Conservation (phyloP, 2,888 invertebrate species). For the Microctonus brassicae region DNA sequence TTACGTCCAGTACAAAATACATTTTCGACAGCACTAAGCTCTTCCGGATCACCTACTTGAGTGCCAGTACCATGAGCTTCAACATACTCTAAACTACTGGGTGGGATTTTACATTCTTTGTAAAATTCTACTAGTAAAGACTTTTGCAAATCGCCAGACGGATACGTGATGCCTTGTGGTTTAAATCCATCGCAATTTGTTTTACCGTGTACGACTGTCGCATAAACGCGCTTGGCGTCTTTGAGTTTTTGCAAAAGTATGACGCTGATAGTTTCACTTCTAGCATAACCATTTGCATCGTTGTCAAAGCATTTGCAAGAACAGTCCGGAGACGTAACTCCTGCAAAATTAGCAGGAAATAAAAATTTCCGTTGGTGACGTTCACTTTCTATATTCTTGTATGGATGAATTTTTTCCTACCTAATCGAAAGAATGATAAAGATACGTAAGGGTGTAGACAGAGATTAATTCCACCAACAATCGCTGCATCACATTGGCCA, state of each 20-base stretch:
- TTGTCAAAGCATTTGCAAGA: conserved; percentile 93
- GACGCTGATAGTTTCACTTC: conserved; percentile 84
- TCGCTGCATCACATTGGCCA: conserved; percentile 88
- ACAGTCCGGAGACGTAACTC: conserved; percentile 87
- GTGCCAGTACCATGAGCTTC: conserved; percentile 86
- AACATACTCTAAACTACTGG: conserved; percentile 74
- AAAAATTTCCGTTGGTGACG: too few species aligned
- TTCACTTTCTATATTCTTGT: too few species aligned
- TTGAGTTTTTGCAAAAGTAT: conserved; percentile 79
- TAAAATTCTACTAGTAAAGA: conserved; percentile 73
- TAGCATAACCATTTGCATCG: conserved; percentile 83
- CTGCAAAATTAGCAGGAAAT: conserved; percentile 57
- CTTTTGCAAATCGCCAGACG: conserved; percentile 61
- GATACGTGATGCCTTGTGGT: conserved; percentile 66
- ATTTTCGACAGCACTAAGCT: conserved; percentile 85
- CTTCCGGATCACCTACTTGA: conserved; percentile 91
- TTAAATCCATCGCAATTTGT: conserved; percentile 75
- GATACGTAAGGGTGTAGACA: conserved; percentile 90
- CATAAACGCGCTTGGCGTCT: too few species aligned
- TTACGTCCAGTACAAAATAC: conserved; percentile 83
- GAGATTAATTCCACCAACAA: too few species aligned
- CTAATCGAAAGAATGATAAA: conserved; percentile 82
- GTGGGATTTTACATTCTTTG: conserved; percentile 73
- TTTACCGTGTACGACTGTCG: conserved; percentile 73
- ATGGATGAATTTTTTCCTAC: conserved; percentile 50